Conservation (phyloP, 2,888 invertebrate genomes). For the Aproaerema taeniolella region DNA sequence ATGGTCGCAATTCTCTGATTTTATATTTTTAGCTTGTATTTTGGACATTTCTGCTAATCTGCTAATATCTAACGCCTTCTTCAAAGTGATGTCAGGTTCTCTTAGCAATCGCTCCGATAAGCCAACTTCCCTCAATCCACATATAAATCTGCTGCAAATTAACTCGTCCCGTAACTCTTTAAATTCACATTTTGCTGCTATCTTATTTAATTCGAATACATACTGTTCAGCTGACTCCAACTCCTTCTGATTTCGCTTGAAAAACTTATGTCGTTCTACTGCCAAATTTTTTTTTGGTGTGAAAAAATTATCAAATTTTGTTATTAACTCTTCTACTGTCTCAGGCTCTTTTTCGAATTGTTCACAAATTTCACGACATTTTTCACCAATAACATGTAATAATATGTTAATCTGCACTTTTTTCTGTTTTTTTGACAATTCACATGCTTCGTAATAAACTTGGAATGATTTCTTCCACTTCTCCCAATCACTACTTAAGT, state of each 20-base stretch:
- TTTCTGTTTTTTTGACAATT: neutral
- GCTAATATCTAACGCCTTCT: slow-evolving; percentile 1
- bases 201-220: slow-evolving; percentile 15
- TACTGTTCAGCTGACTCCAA: slow-evolving; percentile 1
- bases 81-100: slow-evolving; percentile 18
- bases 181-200: slow-evolving; percentile 23
- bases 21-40: neutral
- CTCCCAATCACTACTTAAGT: slow-evolving; percentile 2
- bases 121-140: slow-evolving; percentile 18
- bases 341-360: slow-evolving; percentile 1
- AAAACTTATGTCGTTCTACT: slow-evolving; percentile 12
- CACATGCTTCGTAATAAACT: slow-evolving; percentile 6
- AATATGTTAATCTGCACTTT: slow-evolving; percentile 4
- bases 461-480: slow-evolving; percentile 4
- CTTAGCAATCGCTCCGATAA: slow-evolving; percentile 20
- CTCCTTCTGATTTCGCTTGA: slow-evolving; percentile 1
- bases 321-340: slow-evolving; percentile 12
- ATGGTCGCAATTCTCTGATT: neutral
- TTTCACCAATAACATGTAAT: slow-evolving; percentile 13
- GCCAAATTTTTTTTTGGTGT: slow-evolving; percentile 21
- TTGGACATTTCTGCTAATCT: slow-evolving; percentile 1
- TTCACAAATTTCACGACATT: slow-evolving; percentile 3
- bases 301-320: slow-evolving; percentile 20
- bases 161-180: slow-evolving; percentile 18
- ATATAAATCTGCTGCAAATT: slow-evolving; percentile 22